phyloP scores from a whole-genome alignment of 1,140 invertebrate genomes.

The Marisa cornuarietis region DNA sequence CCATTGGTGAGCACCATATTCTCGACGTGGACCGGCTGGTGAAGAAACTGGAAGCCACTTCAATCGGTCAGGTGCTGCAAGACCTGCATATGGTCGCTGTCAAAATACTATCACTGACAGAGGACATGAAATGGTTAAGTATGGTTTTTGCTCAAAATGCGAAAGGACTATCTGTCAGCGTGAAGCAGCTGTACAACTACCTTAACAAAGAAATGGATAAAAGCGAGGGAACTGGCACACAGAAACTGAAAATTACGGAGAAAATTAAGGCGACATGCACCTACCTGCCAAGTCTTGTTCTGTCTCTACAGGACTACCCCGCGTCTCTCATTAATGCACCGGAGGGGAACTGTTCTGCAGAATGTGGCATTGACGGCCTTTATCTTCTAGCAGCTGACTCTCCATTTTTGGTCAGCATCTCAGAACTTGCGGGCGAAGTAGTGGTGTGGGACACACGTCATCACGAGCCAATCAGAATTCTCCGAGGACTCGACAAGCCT shows the following conservation, averaged over 20 bases:
- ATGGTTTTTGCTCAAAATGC: slow-evolving; percentile 7
- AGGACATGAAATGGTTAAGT: slow-evolving; percentile 71
- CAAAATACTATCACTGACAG: slow-evolving; percentile 60
- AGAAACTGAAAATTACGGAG: not conserved
- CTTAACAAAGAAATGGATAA: not conserved
- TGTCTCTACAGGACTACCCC: slow-evolving; percentile 78
- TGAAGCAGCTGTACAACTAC: not conserved
- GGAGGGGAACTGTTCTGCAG: slow-evolving; percentile 59
- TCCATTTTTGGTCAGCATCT: slow-evolving; percentile 77
- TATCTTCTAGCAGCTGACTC: slow-evolving; percentile 58
- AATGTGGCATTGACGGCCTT: slow-evolving; percentile 51
- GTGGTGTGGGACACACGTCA: slow-evolving; percentile 75
- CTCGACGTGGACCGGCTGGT: slow-evolving; percentile 74
- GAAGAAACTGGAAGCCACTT: slow-evolving; percentile 78
- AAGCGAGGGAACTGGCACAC: not conserved
- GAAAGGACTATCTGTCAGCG: slow-evolving; percentile 11
- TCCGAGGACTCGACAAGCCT: slow-evolving; percentile 72
- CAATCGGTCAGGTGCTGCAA: slow-evolving; percentile 72
- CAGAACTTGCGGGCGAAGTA: slow-evolving; percentile 78
- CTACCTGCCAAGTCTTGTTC: slow-evolving; percentile 61
- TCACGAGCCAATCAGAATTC: slow-evolving; percentile 73
- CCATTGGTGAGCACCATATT: slow-evolving; percentile 17
- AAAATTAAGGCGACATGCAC: not conserved
- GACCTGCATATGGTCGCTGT: slow-evolving; percentile 68
- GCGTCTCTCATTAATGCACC: not conserved